A percentile compares a stretch with the other conserved stretches of the same genome.
phyloP scores from a whole-genome alignment of 2,113 vertebrate species.

The Athene noctua region DNA sequence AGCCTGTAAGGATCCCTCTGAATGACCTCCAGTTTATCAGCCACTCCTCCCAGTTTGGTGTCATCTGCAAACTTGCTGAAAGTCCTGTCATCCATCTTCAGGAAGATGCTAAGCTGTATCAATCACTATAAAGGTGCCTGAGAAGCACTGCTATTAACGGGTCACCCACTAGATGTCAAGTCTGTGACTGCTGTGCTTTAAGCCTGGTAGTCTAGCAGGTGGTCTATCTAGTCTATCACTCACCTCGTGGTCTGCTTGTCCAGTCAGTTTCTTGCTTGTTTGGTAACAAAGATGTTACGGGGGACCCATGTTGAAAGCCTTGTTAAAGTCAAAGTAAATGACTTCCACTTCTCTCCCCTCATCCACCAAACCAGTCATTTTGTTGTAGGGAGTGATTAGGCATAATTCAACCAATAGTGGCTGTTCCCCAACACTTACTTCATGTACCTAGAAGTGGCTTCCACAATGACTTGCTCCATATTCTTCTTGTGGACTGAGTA shows the following conservation, averaged over 20 bases:
- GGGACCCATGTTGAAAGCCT: background rate
- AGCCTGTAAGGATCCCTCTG: background rate
- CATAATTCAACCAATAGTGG: background rate
- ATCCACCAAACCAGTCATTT: background rate
- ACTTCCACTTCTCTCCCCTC: background rate
- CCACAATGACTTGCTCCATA: background rate
- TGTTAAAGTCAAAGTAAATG: background rate
- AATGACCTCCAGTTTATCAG: background rate
- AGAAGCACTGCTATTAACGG: background rate
- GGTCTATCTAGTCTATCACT: background rate
- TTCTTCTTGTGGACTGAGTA: background rate
- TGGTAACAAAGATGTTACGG: background rate
- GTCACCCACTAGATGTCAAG: background rate
- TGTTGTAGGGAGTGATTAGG: background rate
- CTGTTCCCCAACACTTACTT: background rate
- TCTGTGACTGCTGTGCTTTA: background rate
- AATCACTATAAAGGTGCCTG: background rate
- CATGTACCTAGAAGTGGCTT: background rate
- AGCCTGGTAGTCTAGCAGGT: background rate
- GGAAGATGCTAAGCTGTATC: background rate
- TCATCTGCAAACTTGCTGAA: background rate
- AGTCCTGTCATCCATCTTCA: background rate
- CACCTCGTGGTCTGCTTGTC: background rate
- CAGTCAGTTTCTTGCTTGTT: fast-evolving
- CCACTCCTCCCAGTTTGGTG: background rate